Conservation (phyloP, 2,797 vertebrate genomes). For the Pyrocephalus nanus region DNA sequence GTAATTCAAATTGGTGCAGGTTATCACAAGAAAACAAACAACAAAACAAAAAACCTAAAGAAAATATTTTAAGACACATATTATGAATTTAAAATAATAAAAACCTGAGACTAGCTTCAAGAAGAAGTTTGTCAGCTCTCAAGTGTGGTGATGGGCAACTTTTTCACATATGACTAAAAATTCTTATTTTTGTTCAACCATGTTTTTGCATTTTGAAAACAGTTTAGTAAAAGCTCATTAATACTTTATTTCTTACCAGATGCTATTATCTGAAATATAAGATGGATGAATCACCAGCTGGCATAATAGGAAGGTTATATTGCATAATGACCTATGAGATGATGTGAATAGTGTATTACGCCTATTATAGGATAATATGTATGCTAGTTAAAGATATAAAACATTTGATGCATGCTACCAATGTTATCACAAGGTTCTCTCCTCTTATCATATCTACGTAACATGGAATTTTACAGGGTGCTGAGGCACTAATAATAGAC, state of each 20-base stretch:
- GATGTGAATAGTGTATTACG: not conserved
- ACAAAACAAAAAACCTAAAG: not conserved
- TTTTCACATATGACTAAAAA: not conserved
- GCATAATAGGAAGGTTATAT: not conserved
- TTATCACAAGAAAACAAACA: not conserved
- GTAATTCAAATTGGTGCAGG: not conserved
- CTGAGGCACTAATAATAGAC: not conserved
- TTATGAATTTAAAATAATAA: not conserved
- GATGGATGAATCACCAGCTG: not conserved
- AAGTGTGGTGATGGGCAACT: too few species aligned
- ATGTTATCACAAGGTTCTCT: not conserved
- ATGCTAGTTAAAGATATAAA: not conserved
- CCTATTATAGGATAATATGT: not conserved
- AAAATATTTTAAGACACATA: not conserved
- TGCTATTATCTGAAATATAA: not conserved
- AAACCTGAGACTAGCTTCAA: not conserved
- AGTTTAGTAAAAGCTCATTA: not conserved
- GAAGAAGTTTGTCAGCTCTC: not conserved
- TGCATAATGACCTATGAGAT: not conserved
- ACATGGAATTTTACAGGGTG: not conserved
- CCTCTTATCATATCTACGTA: fast-evolving
- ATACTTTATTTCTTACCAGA: not conserved
- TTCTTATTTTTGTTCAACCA: not conserved
- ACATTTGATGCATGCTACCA: not conserved
- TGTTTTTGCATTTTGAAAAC: not conserved